Conservation (phyloP, 1,140 invertebrate genomes). For the Conopomorpha cramerella region DNA sequence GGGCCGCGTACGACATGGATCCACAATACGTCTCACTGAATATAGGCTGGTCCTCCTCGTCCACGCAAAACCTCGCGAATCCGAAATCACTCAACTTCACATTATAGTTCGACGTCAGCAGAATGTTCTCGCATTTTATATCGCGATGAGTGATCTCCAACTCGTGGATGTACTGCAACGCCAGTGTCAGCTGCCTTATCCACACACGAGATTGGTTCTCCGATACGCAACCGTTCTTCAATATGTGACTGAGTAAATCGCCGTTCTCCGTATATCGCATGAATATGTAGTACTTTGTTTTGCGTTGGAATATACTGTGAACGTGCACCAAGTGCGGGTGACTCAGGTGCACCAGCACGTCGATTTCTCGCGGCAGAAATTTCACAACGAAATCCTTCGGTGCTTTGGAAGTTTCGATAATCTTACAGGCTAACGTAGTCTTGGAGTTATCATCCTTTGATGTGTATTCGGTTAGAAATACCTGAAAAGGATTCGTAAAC, state of each 20-base stretch:
- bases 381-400: conserved; percentile 75
- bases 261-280: conserved; percentile 72
- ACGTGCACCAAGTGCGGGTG: conserved; percentile 75
- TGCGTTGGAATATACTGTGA: conserved; percentile 70
- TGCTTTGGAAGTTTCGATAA: conserved; percentile 72
- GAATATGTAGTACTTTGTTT: conserved; percentile 71
- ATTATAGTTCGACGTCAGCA: conserved; percentile 71
- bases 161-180: conserved; percentile 72
- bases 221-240: conserved; percentile 65
- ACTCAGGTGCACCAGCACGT: conserved; percentile 69
- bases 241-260: conserved; percentile 68
- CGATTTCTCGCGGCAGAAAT: conserved; percentile 77
- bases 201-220: conserved; percentile 70
- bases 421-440: conserved; percentile 67
- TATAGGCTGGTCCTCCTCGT: conserved; percentile 55
- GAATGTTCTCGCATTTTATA: conserved; percentile 80
- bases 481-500: too few relatives aligned
- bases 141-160: conserved; percentile 75
- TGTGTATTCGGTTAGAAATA: conserved; percentile 63
- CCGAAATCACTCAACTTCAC: conserved; percentile 83
- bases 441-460: conserved; percentile 36
- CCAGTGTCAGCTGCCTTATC: conserved; percentile 69
- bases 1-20: conserved; percentile 72
- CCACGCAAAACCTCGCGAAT: conserved; percentile 65
- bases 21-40: conserved; percentile 74